Conservation (phyloP, 1,140 invertebrate species). For the Sweltsa coloradensis region DNA sequence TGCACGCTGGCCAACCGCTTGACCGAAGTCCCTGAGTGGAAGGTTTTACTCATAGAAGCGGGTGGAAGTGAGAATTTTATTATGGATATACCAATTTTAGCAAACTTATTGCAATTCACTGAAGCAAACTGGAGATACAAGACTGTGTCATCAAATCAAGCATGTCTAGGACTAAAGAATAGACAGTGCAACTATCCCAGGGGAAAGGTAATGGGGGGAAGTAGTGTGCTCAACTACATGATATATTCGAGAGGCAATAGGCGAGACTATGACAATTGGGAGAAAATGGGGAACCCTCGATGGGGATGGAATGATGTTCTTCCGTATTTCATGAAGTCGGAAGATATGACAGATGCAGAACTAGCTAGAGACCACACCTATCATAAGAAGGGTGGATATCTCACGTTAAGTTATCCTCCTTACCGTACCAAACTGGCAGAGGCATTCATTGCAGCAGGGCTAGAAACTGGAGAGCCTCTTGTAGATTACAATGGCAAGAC, state of each 20-base stretch:
- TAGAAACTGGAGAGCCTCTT: slow-evolving; percentile 49
- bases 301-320: slow-evolving; percentile 80
- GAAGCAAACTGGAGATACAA: slow-evolving; percentile 52
- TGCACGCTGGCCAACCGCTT: slow-evolving; percentile 33
- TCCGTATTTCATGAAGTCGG: slow-evolving; percentile 77
- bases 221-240: slow-evolving; percentile 43
- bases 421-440: slow-evolving; percentile 45
- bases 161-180: slow-evolving; percentile 63
- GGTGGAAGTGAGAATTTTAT: slow-evolving; percentile 33
- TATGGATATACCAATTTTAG: slow-evolving; percentile 54
- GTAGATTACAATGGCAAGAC: slow-evolving; percentile 60
- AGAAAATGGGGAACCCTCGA: slow-evolving; percentile 73
- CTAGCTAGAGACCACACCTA: slow-evolving; percentile 42
- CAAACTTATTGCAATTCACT: slow-evolving; percentile 46
- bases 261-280: slow-evolving; percentile 90
- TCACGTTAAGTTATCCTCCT: slow-evolving; percentile 33
- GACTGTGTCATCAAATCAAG: slow-evolving; percentile 60
- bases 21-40: slow-evolving; percentile 7
- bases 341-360: slow-evolving; percentile 72
- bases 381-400: slow-evolving; percentile 21
- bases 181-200: slow-evolving; percentile 65
- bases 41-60: slow-evolving; percentile 7
- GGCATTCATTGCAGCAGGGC: slow-evolving; percentile 51
- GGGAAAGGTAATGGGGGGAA: slow-evolving; percentile 33
- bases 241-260: slow-evolving; percentile 69